Conservation (phyloP, 2,888 invertebrate species). For the Suillia variegata region DNA sequence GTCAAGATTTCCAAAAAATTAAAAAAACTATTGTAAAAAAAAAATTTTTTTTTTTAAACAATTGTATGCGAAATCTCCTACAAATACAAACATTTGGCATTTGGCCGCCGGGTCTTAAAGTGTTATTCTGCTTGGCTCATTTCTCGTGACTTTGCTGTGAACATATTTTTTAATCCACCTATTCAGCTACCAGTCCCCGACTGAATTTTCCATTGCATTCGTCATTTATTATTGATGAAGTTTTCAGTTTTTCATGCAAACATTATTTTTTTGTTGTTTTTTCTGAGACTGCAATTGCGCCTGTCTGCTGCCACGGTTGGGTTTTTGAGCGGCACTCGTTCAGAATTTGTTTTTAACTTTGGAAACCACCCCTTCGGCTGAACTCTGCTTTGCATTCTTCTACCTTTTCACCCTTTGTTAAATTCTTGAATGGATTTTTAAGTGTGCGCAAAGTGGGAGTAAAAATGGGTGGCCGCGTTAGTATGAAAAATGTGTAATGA, state of each 20-base stretch:
- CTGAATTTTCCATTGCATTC: conserved; percentile 37
- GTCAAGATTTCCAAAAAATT: too few species aligned
- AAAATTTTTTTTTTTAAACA: too few species aligned
- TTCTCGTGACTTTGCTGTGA: background rate
- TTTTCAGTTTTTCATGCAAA: conserved; percentile 29
- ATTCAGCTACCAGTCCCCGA: conserved; percentile 1
- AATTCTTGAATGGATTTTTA: conserved; percentile 47
- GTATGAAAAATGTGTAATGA: too few species aligned
- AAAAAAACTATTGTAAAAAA: too few species aligned
- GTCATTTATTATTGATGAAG: conserved; percentile 41
- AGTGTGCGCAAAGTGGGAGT: conserved; percentile 32
- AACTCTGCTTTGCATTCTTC: conserved; percentile 10
- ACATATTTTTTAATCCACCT: background rate
- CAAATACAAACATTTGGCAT: too few species aligned
- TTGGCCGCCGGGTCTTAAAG: background rate
- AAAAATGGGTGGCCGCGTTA: too few species aligned
- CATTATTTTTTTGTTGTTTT: background rate
- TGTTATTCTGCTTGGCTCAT: background rate
- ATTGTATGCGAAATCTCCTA: too few species aligned
- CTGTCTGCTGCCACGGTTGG: background rate
- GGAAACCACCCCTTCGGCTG: background rate
- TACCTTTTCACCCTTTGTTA: conserved; percentile 20
- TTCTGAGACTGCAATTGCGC: background rate
- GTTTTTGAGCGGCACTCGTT: background rate
- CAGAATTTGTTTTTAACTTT: background rate